These are phyloP conservation scores for Cercopithecus mona DNA, from an alignment of 2,113 vertebrate species.

Conservation along the genomic window DNA sequence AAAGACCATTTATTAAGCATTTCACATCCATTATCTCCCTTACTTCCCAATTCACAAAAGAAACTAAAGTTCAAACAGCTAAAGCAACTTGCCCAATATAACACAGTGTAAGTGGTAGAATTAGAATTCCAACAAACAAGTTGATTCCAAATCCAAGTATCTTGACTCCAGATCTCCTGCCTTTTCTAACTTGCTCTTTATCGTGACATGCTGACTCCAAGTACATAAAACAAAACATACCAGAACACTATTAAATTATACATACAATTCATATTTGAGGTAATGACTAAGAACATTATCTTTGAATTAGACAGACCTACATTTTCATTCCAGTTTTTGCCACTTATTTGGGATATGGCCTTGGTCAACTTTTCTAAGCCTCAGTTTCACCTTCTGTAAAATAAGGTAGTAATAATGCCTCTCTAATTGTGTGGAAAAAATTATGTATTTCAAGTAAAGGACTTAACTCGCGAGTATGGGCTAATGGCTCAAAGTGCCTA, in stretches of 20 bases:
- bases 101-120: background rate
- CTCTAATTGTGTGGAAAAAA: conserved; percentile 34
- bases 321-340: conserved; percentile 6
- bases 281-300: background rate
- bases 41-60: conserved; percentile 28
- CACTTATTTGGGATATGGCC: background rate
- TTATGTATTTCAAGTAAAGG: conserved; percentile 23
- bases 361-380: conserved; percentile 1
- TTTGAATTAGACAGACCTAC: background rate
- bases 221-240: background rate
- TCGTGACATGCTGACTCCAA: background rate
- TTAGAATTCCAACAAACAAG: background rate
- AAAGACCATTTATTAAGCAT: background rate
- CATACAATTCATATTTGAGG: background rate
- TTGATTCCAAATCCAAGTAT: conserved; percentile 20
- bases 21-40: background rate
- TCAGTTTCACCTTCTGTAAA: conserved; percentile 40
- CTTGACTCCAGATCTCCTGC: background rate
- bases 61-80: conserved; percentile 7
- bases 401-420: conserved; percentile 22
- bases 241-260: background rate
- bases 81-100: background rate
- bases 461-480: background rate
- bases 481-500: background rate
- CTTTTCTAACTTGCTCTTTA: background rate